Conservation (phyloP, 2,888 invertebrate species). For the Oasisia sp. region DNA sequence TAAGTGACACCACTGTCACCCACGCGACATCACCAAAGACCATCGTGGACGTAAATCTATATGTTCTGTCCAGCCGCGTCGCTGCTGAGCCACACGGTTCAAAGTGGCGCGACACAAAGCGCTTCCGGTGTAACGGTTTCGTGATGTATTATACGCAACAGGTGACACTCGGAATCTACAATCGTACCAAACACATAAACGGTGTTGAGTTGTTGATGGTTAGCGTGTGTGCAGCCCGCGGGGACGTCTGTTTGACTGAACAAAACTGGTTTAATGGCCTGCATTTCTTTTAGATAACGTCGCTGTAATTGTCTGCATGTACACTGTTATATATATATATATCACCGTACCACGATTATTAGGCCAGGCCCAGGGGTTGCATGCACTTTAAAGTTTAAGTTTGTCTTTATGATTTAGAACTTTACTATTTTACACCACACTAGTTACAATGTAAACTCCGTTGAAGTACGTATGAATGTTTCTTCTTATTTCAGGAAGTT, state of each 20-base stretch:
- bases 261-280: background rate
- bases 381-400: no score
- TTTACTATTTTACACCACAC: no score
- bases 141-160: background rate
- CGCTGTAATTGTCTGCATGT: no score
- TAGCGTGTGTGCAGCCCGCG: background rate
- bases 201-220: background rate
- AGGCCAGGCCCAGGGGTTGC: no score
- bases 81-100: background rate
- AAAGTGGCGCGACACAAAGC: background rate
- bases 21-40: background rate
- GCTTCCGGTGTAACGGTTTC: background rate
- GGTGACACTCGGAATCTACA: background rate
- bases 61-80: background rate
- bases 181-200: background rate
- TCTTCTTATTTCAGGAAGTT: no score
- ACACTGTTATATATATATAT: no score
- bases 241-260: background rate
- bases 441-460: no score
- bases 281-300: no score
- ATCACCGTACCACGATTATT: no score
- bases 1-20: background rate
- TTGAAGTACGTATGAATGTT: no score
- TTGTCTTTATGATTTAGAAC: no score
- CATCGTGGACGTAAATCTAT: constrained; percentile 5